phyloP scores from a whole-genome alignment of 2,113 vertebrate species.

The Xiphophorus couchianus region DNA sequence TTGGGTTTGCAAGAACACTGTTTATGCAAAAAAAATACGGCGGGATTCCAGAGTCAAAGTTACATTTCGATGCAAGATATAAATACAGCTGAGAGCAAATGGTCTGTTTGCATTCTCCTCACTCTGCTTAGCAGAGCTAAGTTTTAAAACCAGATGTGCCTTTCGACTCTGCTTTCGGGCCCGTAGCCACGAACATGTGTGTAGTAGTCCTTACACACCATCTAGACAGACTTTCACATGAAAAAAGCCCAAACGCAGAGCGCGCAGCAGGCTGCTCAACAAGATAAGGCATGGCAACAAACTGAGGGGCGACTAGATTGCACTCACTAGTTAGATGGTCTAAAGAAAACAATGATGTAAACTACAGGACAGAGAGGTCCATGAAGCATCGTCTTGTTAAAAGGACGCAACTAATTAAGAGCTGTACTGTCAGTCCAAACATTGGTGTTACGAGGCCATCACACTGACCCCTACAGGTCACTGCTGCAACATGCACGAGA shows the following conservation, averaged over 20 bases:
- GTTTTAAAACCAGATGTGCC: slow-evolving; percentile 24
- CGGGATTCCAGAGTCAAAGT: slow-evolving; percentile 15
- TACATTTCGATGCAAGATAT: slow-evolving; percentile 8
- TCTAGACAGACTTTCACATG: slow-evolving; percentile 30
- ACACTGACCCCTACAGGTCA: slow-evolving; percentile 45
- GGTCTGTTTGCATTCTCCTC: slow-evolving; percentile 21
- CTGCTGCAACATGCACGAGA: slow-evolving; percentile 15
- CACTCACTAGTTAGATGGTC: slow-evolving; percentile 22
- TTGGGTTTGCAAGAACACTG: not conserved
- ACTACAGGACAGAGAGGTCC: slow-evolving; percentile 34
- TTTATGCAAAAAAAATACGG: slow-evolving; percentile 6
- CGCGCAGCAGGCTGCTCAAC: slow-evolving; percentile 23
- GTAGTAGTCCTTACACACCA: slow-evolving; percentile 7
- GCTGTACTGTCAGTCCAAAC: slow-evolving; percentile 61
- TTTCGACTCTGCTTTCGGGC: not conserved
- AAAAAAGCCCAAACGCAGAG: slow-evolving; percentile 30
- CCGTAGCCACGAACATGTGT: slow-evolving; percentile 5
- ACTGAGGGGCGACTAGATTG: slow-evolving; percentile 33
- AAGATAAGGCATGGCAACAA: slow-evolving; percentile 43
- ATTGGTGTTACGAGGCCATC: slow-evolving; percentile 63
- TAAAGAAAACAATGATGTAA: slow-evolving; percentile 33
- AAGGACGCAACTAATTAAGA: slow-evolving; percentile 52
- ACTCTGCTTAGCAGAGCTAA: slow-evolving; percentile 12
- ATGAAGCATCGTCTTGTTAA: slow-evolving; percentile 22
- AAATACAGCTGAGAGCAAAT: slow-evolving; percentile 24